A percentile compares a stretch with the other conserved stretches of the same genome.
Evolutionary conservation across 2,888 invertebrate species (phyloP).

Genomic region (Archips xylosteana): DNA sequence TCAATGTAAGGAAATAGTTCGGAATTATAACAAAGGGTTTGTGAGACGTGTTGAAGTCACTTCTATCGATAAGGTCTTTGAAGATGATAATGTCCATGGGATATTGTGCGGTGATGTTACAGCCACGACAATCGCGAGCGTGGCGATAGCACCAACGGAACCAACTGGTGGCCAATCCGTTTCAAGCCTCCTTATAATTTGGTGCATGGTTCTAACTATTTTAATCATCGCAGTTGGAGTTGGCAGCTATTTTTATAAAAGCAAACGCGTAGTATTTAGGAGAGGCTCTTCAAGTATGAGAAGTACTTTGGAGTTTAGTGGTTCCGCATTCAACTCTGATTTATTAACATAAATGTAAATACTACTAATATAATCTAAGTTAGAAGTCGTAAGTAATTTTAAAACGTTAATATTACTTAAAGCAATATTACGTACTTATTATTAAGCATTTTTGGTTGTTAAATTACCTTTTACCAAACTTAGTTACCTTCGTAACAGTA

Average conservation of each 20-base stretch:
- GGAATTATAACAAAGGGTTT: slow-evolving; percentile 57
- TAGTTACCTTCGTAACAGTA: neutral
- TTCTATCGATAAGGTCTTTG: slow-evolving; percentile 71
- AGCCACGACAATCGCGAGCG: slow-evolving; percentile 40
- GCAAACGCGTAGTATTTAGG: slow-evolving; percentile 42
- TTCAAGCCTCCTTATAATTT: slow-evolving; percentile 48
- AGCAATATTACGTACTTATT: neutral
- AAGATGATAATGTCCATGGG: slow-evolving; percentile 78
- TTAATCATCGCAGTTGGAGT: slow-evolving; percentile 47
- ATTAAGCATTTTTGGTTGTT: neutral
- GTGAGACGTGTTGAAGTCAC: slow-evolving; percentile 64
- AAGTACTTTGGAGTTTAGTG: slow-evolving; percentile 58
- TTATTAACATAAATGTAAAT: slow-evolving; percentile 40
- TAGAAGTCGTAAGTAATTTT: neutral
- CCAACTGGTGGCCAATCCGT: slow-evolving; percentile 9
- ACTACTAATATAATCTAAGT: neutral
- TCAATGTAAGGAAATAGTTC: slow-evolving; percentile 71
- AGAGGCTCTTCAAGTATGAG: slow-evolving; percentile 55
- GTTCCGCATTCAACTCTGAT: slow-evolving; percentile 59
- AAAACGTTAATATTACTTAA: slow-evolving; percentile 24
- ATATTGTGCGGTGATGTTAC: slow-evolving; percentile 69
- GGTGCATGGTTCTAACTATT: slow-evolving; percentile 54
- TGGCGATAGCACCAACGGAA: neutral
- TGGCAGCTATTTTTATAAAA: slow-evolving; percentile 46
- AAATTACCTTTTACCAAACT: neutral